phyloP scores from a whole-genome alignment of 2,797 vertebrate species.

The Denticeps clupeoides region DNA sequence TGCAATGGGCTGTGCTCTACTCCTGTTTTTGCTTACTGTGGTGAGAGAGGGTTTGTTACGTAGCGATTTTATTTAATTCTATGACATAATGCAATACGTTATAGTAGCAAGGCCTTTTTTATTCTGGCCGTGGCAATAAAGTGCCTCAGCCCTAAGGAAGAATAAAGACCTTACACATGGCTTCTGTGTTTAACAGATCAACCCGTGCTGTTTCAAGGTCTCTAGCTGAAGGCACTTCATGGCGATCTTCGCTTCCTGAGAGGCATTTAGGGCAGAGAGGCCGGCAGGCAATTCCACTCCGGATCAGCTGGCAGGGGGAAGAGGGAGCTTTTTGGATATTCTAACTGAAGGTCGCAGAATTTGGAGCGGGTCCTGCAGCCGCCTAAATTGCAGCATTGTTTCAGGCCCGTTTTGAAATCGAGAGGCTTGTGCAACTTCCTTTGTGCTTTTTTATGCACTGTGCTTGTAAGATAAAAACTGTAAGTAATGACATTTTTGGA shows the following conservation, averaged over 20 bases:
- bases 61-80: no score
- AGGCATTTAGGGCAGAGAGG: conserved; percentile 22
- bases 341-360: conserved; percentile 4
- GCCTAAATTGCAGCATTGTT: neutral
- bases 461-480: conserved; percentile 31
- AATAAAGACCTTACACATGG: conserved; percentile 59
- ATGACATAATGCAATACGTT: no score
- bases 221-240: conserved; percentile 41
- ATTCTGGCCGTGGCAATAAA: no score
- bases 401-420: no score
- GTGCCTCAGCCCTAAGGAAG: conserved; percentile 4
- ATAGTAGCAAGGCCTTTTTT: no score
- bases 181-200: conserved; percentile 42
- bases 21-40: no score
- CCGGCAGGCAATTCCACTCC: conserved; percentile 9
- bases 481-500: conserved; percentile 25
- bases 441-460: no score
- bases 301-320: conserved; percentile 8
- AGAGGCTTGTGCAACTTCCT: no score
- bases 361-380: neutral
- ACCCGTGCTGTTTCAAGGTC: conserved; percentile 52
- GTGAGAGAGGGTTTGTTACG: no score
- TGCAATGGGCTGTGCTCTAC: no score
- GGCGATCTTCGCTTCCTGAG: conserved; percentile 39
- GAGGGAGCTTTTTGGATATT: neutral